phyloP scores from a whole-genome alignment of 2,113 vertebrate genomes.

The Ibidorhyncha struthersii region DNA sequence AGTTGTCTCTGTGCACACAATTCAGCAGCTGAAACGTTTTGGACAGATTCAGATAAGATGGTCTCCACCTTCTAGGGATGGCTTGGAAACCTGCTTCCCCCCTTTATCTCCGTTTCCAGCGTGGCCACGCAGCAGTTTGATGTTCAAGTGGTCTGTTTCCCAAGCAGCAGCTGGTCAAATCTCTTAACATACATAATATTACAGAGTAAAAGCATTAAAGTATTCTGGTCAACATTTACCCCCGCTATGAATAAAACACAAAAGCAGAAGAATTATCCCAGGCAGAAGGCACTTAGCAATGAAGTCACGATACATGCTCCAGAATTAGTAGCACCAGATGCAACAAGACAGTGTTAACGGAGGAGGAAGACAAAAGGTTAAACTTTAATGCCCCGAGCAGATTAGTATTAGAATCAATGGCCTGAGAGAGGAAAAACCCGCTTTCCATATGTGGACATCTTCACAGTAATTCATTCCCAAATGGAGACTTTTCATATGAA shows the following conservation, averaged over 20 bases:
- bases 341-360: background rate
- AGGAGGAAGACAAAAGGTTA: background rate
- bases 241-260: background rate
- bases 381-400: background rate
- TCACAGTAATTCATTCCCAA: background rate
- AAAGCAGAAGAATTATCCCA: background rate
- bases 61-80: background rate
- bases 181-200: background rate
- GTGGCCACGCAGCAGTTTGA: background rate
- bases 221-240: too few species aligned
- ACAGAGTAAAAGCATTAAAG: background rate
- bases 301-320: background rate
- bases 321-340: background rate
- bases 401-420: background rate
- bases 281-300: slow-evolving; percentile 6
- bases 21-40: background rate
- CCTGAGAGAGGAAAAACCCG: background rate
- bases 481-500: background rate
- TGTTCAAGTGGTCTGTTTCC: background rate
- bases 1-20: background rate
- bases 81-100: background rate
- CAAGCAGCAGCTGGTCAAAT: background rate
- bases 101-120: fast-evolving
- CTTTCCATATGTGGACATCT: background rate
- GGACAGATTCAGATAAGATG: background rate